Evolutionary conservation across 2,888 invertebrate genomes (phyloP).

Genomic region (Apamea crenata): DNA sequence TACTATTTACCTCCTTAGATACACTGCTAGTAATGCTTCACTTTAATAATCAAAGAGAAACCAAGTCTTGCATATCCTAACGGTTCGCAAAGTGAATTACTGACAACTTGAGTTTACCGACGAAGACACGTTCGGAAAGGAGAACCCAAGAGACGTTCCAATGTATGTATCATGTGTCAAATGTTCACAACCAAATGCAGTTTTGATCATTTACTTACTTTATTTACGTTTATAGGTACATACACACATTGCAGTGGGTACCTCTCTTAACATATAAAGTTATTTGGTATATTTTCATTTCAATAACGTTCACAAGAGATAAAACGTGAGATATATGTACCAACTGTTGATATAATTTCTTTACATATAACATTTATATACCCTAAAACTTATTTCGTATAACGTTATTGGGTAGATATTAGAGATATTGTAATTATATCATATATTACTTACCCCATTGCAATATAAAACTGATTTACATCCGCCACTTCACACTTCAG

Average conservation of each 20-base stretch:
- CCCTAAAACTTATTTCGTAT: neutral
- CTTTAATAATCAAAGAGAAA: slow-evolving; percentile 22
- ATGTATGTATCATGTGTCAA: neutral
- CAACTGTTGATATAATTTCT: neutral
- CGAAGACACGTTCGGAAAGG: slow-evolving; percentile 3
- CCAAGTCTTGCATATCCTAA: neutral
- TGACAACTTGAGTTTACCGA: slow-evolving; percentile 13
- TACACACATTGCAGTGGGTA: no score
- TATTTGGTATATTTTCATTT: no score
- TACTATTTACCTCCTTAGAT: neutral
- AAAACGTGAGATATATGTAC: neutral
- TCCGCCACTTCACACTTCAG: no score
- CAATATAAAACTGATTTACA: no score
- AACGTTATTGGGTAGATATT: neutral
- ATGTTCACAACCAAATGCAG: neutral
- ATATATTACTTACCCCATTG: no score
- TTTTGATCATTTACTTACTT: neutral
- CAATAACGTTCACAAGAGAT: neutral
- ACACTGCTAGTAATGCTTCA: neutral
- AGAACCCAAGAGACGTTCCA: neutral
- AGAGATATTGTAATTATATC: no score
- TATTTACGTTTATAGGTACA: no score
- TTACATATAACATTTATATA: neutral
- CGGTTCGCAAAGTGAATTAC: slow-evolving; percentile 46
- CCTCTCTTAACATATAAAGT: no score